A percentile compares a stretch with the other conserved stretches of the same genome.
These are phyloP conservation scores for Pipistrellus pipistrellus DNA, from an alignment of 2,797 vertebrate species.

Conservation along the genomic window DNA sequence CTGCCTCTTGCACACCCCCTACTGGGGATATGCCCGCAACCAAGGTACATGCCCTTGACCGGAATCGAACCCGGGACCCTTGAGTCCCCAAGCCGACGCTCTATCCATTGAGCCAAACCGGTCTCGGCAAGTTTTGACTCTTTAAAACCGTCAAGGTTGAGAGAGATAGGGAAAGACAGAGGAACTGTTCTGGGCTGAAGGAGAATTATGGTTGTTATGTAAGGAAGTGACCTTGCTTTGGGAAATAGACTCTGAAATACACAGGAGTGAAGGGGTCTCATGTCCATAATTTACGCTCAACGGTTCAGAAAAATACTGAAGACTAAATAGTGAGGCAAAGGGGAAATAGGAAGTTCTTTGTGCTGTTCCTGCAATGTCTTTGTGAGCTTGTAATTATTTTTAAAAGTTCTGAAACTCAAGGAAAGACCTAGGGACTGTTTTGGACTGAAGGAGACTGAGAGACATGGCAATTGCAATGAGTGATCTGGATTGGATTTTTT, in stretches of 20 bases:
- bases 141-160: background rate
- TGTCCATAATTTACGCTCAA: background rate
- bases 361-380: background rate
- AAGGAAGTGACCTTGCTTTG: background rate
- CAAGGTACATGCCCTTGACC: too few relatives aligned
- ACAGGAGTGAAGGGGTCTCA: background rate
- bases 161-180: background rate
- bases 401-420: slow-evolving; percentile 7
- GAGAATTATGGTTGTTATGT: background rate
- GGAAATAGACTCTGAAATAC: background rate
- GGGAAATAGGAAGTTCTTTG: background rate
- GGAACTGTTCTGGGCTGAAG: background rate
- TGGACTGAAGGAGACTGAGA: background rate
- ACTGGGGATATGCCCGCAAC: too few relatives aligned
- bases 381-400: slow-evolving; percentile 27
- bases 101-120: too few relatives aligned
- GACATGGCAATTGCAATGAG: background rate
- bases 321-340: background rate
- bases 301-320: slow-evolving; percentile 37
- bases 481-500: background rate
- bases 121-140: background rate
- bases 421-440: background rate
- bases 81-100: too few relatives aligned
- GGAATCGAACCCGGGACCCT: too few relatives aligned
- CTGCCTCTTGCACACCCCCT: too few relatives aligned